Conservation (phyloP, 2,888 invertebrate species). For the Pollenia griseotomentosa region DNA sequence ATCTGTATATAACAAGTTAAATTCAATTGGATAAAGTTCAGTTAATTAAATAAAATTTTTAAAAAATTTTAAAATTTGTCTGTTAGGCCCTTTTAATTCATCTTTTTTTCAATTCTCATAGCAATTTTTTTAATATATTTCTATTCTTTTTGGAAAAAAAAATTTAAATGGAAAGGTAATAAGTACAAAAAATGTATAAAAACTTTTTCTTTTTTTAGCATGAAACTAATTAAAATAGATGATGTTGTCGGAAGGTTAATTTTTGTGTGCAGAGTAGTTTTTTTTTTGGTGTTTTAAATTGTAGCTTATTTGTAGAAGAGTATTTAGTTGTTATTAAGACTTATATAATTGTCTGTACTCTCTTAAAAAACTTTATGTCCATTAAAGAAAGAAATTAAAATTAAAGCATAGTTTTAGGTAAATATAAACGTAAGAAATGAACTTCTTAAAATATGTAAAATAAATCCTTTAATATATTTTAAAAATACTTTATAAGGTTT, state of each 20-base stretch:
- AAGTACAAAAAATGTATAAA: neutral
- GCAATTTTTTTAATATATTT: neutral
- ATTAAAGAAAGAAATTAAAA: conserved; percentile 4
- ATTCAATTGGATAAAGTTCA: neutral
- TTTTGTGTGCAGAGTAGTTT: conserved; percentile 1
- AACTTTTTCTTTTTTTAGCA: neutral
- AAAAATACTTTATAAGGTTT: too few species aligned
- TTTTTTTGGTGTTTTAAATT: neutral
- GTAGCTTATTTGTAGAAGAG: neutral
- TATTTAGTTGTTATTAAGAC: conserved; percentile 51
- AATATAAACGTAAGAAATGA: neutral
- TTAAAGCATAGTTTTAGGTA: conserved; percentile 25
- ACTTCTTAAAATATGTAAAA: too few species aligned
- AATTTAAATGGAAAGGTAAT: neutral
- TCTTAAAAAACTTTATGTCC: neutral
- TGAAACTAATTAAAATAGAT: conserved; percentile 54
- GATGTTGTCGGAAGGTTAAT: conserved; percentile 33
- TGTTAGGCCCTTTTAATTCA: neutral
- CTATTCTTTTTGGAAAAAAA: neutral
- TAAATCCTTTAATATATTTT: too few species aligned
- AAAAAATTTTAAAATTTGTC: neutral
- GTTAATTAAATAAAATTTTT: neutral
- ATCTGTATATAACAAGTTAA: neutral
- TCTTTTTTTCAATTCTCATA: neutral
- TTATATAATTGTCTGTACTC: conserved; percentile 31